A percentile compares a stretch with the other conserved stretches of the same genome.
These are phyloP conservation scores for Willisornis vidua DNA, from an alignment of 2,113 vertebrate genomes.

Conservation along the genomic window DNA sequence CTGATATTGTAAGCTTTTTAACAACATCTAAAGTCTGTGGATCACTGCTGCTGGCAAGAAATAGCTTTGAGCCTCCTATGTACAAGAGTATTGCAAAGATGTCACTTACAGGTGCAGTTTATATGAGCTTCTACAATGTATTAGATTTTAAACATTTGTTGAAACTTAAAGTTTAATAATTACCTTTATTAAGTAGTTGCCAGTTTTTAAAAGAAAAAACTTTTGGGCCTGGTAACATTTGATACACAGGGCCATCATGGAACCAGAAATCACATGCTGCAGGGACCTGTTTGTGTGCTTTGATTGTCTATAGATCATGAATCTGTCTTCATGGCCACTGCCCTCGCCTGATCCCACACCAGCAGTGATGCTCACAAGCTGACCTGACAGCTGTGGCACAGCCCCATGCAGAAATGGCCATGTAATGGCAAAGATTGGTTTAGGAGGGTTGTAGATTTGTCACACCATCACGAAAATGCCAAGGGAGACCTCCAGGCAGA, in stretches of 20 bases:
- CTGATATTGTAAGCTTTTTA: conserved; percentile 72
- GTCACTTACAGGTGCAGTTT: conserved; percentile 63
- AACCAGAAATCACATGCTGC: background rate
- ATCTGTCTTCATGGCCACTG: background rate
- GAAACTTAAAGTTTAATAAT: conserved; percentile 8
- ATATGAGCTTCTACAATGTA: conserved; percentile 19
- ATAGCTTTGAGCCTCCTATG: conserved; percentile 63
- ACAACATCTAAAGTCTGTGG: conserved; percentile 68
- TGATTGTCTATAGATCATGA: background rate
- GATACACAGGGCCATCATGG: background rate
- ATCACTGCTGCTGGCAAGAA: conserved; percentile 67
- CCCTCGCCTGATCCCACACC: background rate
- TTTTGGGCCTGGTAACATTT: background rate
- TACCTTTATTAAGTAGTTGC: background rate
- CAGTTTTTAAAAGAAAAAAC: background rate
- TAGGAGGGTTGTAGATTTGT: background rate
- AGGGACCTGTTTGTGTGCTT: background rate
- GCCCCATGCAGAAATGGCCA: background rate
- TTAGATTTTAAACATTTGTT: background rate
- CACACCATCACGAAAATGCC: background rate
- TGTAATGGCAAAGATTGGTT: background rate
- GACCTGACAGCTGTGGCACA: background rate
- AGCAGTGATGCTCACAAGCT: background rate
- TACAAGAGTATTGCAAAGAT: conserved; percentile 51
- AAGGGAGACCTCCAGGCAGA: background rate